phyloP scores from a whole-genome alignment of 92 coral and sea anemone genomes.

The Blastomussa wellsi region DNA sequence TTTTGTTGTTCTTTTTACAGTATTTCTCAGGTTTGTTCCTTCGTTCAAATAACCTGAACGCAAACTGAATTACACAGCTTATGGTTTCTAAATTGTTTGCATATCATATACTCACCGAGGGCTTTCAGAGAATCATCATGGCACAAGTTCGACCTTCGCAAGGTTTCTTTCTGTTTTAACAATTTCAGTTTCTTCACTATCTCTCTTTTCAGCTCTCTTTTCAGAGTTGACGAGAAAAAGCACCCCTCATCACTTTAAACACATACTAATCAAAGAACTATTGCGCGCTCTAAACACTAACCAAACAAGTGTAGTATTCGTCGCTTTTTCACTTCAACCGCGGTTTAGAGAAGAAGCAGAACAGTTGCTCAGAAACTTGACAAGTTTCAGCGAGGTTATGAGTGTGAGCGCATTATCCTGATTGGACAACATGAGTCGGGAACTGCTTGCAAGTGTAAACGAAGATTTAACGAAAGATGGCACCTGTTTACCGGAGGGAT shows the following conservation, averaged over 20 bases:
- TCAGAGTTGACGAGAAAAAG: background rate
- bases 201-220: background rate
- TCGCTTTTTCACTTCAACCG: background rate
- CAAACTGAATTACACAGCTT: background rate
- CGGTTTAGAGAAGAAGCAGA: background rate
- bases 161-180: background rate
- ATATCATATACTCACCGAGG: background rate
- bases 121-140: background rate
- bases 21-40: background rate
- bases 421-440: background rate
- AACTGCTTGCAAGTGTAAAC: background rate
- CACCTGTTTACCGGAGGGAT: background rate
- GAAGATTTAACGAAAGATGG: background rate
- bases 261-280: background rate
- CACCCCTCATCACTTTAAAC: background rate
- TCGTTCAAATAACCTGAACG: background rate
- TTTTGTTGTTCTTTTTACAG: no score
- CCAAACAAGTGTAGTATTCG: background rate
- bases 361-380: background rate
- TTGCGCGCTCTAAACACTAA: no score
- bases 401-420: background rate
- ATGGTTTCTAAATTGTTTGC: background rate
- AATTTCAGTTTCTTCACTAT: background rate
- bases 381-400: background rate
- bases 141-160: background rate